phyloP scores from a whole-genome alignment of 2,113 vertebrate species.

The Pelecanus crispus region DNA sequence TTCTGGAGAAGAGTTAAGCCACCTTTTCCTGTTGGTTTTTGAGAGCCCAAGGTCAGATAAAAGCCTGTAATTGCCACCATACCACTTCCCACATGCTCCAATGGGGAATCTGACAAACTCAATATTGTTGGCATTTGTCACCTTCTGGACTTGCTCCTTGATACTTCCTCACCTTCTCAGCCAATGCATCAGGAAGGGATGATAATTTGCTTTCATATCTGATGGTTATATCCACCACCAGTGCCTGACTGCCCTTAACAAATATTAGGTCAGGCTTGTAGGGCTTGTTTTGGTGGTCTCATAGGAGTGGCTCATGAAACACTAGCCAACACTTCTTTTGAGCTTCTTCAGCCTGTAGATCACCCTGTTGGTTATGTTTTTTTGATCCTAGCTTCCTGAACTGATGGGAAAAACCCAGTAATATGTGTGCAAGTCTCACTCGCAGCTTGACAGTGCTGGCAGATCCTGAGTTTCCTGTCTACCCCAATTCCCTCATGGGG shows the following conservation, averaged over 20 bases:
- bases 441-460: neutral
- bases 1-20: neutral
- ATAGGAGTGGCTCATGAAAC: neutral
- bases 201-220: neutral
- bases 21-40: neutral
- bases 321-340: neutral
- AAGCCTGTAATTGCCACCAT: neutral
- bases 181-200: neutral
- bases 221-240: neutral
- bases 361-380: neutral
- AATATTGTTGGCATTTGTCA: neutral
- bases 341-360: neutral
- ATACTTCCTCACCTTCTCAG: neutral
- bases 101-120: rapidly evolving
- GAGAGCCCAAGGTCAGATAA: neutral
- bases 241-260: neutral
- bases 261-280: neutral
- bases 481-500: neutral
- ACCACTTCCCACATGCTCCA: neutral
- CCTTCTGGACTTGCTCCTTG: neutral
- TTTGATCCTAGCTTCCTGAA: neutral
- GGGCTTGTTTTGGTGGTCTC: neutral
- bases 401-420: neutral
- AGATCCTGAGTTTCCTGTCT: neutral
- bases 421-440: neutral